Evolutionary conservation across 2,797 vertebrate species (phyloP), one percentile per base, ranked within the genome.

Genomic region (Phalanger gymnotis): DNA sequence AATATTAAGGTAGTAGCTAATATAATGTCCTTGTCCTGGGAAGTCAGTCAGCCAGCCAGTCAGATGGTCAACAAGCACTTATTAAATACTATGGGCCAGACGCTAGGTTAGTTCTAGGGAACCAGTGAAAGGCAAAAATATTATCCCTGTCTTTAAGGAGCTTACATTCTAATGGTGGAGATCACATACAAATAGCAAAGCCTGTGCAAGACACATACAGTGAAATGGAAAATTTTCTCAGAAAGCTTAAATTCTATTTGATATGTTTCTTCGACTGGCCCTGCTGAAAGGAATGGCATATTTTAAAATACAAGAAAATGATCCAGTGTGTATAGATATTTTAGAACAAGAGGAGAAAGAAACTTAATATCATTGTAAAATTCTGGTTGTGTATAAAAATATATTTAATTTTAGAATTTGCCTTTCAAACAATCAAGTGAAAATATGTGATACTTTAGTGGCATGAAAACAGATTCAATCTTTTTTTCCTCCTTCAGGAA

Each of bases 401-500:
- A 90, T 90, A 53, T 54, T 90, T 90, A 31, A 90, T 90, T 90
- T 90, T 54, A 53, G 90, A 90, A 54, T 90, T 90, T 90, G 52
- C 51, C 73, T 52, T 93, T 93, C 6, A 94, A n/a, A 61, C 56
- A 16, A 55, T 95, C 73, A 94, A 30, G 61, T 92, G 81, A 93
- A 94, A 94, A 91, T 56, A 54, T 66, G 25, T 7, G 28, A 91
- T 30, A 90, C 53, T 87, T 87, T 19, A 93, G 40, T 93, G 27
- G 13, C 55, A 66, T 53, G 12, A 90, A 93, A 92, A 90, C 27
- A 57, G 57, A 54, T 54, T 94, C 53, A 47, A 90, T 2, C 12
- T 94, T 93, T 54, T 30, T 90, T 87, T 94, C 54, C 47, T n/a
- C 14, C 31, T 87, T 51, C 22, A 87, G 40, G 73, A 81, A 89